Base-by-base conservation (phyloP, 1,140 invertebrate species). In the Neuroterus valhalla region DNA sequence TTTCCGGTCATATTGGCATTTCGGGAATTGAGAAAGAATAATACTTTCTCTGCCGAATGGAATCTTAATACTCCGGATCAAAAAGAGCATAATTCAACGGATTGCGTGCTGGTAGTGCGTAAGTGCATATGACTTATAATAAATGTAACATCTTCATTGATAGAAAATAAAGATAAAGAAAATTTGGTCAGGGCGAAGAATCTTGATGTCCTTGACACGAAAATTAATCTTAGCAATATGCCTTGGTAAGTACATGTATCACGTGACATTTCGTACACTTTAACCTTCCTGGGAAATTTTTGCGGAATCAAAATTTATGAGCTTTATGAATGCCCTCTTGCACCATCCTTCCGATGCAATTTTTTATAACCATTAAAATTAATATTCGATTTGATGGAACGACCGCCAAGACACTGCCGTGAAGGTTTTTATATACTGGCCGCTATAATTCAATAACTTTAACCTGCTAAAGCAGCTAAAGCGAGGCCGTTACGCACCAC, bases 331-430 rank as follows among this genome's bases (percentile, higher is more conserved):
- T 62, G 26, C 55, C 31, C 26, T 62, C 55, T 62, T 62, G 55
- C 55, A 26, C 26, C 21, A 62, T 62, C 23, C 55, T 62, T 62
- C 1, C 12, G 15, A 26, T 31, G 55, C 23, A 62, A 62, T 62
- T 62, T 62, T 62, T 62, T 62, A 62, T 62, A 31, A 31, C 55
- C 55, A 31, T 62, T 62, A 62, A 55, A 62, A 62, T 14, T 62
- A 62, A 62, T 38, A 62, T 62, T 62, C 55, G 3, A 31, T 62
- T 62, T 62, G 55, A 62, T 62, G 55, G 55, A 62, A 38, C 55
- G 55, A 62, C 55, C 55, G 55, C 55, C 55, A 62, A 62, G 55
- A 62, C 55, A 62, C 55, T 62, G 31, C 23, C 55, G 23, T 38
- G 55, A 31, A 62, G 26, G 55, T 62, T 62, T 38, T 62, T 62